These are phyloP conservation scores for Tamandua tetradactyla DNA, from an alignment of 2,797 vertebrate species.

Conservation along the genomic window DNA sequence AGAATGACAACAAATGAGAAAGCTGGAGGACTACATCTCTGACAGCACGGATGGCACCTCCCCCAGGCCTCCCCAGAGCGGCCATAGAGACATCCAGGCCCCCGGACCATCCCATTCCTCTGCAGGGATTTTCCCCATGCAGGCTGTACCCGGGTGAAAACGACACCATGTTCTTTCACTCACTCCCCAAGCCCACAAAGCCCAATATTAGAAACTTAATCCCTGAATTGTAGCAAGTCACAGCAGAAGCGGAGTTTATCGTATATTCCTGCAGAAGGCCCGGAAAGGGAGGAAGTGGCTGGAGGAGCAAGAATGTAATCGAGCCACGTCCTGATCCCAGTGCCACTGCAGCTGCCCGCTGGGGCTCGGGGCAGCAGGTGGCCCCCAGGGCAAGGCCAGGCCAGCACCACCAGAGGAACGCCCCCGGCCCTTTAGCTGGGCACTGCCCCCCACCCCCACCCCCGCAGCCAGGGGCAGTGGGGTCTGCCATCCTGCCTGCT, in stretches of 20 bases:
- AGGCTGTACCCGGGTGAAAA: neutral
- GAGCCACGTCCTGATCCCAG: neutral
- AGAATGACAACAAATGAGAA: constrained; percentile 31
- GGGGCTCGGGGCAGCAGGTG: neutral
- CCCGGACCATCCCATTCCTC: neutral
- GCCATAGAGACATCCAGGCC: neutral
- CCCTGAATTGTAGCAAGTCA: neutral
- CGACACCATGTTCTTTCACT: neutral
- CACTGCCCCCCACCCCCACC: neutral
- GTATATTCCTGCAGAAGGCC: neutral
- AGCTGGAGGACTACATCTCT: neutral
- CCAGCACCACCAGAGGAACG: neutral
- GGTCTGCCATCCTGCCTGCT: neutral
- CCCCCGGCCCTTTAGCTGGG: neutral
- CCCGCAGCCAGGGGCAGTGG: neutral
- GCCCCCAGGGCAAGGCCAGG: neutral
- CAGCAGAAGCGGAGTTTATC: neutral
- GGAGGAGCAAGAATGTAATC: neutral
- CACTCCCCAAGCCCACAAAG: neutral
- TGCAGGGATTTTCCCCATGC: neutral
- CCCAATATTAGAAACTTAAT: neutral
- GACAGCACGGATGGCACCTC: neutral
- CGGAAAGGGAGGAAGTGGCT: neutral
- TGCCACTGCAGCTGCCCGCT: neutral
- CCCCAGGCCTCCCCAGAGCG: neutral